Evolutionary conservation across 2,113 vertebrate species (phyloP), one percentile per base, ranked within the genome.

Genomic region (Salvelinus namaycush): DNA sequence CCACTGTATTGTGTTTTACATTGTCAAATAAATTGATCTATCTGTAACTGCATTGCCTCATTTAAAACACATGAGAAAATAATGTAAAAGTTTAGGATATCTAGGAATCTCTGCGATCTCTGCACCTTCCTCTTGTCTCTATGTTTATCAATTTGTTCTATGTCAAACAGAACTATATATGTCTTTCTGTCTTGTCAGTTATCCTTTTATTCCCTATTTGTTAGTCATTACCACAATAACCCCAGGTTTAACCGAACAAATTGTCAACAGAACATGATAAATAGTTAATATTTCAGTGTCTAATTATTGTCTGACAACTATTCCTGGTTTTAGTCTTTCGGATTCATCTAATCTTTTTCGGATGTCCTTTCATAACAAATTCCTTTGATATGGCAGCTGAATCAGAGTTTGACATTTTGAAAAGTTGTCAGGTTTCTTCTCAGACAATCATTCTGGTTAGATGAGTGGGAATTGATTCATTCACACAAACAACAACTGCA

Each of bases 231-330:
- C n/a, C n/a, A 22, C 16, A 24, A 62, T 1, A n/a, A 12, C 0
- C 7, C 6, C 7, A 16, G n/a, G 5, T 62, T 82, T 72, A 83
- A 76, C 26, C 66, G 81, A 81, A 85, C 83, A 89, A 88, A 87
- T 77, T 74, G 75, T 74, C 80, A 54, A 5, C 14, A 54, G 51
- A 54, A 76, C n/a, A 68, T 49, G 70, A 59, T 84, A 74, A 82
- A 54, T 54, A 18, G 84, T 84, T 83, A 79, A 82, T 54, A 54
- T 54, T 14, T 54, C 4, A 54, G 51, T 54, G 51, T 54, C 51
- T 54, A 54, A 18, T 79, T n/a, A 83, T 79, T 51, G 49, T 51
- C 49, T 51, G 11, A 16, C 72, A 18, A 13, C 24, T 74, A 51
- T 20, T 74, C 68, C 31, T 73, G 80, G 76, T 83, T 80, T 85